Percentiles rank a stretch among this genome's conserved stretches.
Conservation (phyloP, 2,113 vertebrate species). For the Thoracochromis brauschi region DNA sequence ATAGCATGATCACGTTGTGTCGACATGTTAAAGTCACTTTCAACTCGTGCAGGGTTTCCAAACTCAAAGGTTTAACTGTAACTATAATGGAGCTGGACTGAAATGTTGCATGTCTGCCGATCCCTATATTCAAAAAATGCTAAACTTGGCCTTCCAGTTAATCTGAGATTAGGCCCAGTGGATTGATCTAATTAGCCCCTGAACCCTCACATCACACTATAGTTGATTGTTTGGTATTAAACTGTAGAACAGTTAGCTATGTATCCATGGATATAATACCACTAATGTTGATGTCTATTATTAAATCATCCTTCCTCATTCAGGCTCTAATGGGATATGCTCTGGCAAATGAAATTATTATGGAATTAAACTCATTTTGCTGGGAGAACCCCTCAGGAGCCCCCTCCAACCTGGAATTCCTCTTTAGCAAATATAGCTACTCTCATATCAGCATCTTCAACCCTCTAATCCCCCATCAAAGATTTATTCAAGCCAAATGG, state of each 20-base stretch:
- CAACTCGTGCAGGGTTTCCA: not conserved
- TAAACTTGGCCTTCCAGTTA: not conserved
- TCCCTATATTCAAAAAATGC: not conserved
- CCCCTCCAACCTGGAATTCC: not conserved
- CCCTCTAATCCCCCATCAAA: not conserved
- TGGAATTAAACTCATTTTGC: not conserved
- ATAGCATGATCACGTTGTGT: not conserved
- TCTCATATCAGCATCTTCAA: not conserved
- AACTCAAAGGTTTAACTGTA: not conserved
- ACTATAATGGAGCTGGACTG: not conserved
- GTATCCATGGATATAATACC: not conserved
- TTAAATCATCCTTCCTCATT: not conserved
- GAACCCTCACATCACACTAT: not conserved
- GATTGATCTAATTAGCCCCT: not conserved
- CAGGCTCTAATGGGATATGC: not conserved
- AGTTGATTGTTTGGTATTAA: not conserved
- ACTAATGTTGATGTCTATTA: not conserved
- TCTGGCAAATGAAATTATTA: slow-evolving; percentile 4
- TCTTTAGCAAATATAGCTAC: not conserved
- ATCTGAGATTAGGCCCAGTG: not conserved
- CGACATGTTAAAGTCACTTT: not conserved
- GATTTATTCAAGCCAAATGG: not conserved
- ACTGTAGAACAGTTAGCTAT: not conserved
- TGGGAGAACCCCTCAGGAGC: not conserved
- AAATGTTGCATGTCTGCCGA: not conserved